A percentile compares a stretch with the other conserved stretches of the same genome.
These are phyloP conservation scores for Pongo pygmaeus DNA, from an alignment of 2,113 vertebrate species.

Conservation along the genomic window DNA sequence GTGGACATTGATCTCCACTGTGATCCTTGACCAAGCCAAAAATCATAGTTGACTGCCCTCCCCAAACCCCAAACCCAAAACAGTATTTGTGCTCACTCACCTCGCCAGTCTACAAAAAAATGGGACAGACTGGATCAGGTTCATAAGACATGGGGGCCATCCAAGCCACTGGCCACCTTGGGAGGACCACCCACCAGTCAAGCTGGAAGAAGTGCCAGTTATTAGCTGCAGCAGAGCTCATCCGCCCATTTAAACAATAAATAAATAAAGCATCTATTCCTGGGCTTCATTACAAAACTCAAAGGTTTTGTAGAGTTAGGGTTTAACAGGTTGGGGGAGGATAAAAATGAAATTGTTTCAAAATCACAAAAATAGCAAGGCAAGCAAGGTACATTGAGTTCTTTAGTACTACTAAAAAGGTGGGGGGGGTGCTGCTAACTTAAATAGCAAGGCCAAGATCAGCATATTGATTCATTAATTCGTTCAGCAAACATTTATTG, in stretches of 20 bases:
- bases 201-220: neutral
- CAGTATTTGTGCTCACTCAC: neutral
- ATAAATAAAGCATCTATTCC: neutral
- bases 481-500: neutral
- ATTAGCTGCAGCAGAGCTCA: neutral
- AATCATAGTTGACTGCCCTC: neutral
- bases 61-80: neutral
- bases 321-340: neutral
- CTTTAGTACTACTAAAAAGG: too few relatives aligned
- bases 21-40: neutral
- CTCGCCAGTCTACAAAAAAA: neutral
- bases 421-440: accelerated
- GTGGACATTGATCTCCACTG: neutral
- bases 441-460: neutral
- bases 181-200: neutral
- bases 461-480: neutral
- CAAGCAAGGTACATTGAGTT: neutral
- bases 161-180: neutral
- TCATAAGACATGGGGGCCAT: neutral
- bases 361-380: slow-evolving; percentile 5
- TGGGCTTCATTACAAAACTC: neutral
- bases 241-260: neutral
- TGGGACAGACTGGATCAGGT: neutral
- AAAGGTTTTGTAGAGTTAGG: slow-evolving; percentile 9
- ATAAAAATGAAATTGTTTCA: neutral